A percentile compares a stretch with the other conserved stretches of the same genome.
These are phyloP conservation scores for Hedya salicella DNA, from an alignment of 2,888 invertebrate genomes.

Conservation along the genomic window DNA sequence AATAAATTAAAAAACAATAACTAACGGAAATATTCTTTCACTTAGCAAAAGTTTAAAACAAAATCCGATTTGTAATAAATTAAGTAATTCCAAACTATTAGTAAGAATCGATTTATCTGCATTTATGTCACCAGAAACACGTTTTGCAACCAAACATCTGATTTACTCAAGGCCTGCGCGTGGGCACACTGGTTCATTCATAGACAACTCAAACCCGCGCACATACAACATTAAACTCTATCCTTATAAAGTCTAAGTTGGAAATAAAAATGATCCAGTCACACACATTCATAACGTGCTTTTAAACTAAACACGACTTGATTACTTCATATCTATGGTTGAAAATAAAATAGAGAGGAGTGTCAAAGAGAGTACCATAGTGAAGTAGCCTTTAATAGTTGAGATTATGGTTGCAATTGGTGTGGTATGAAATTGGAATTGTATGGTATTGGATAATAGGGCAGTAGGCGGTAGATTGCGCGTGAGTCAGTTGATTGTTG, in stretches of 20 bases:
- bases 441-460: slow-evolving; percentile 55
- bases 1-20: too few relatives aligned
- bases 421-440: slow-evolving; percentile 2
- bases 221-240: slow-evolving; percentile 2
- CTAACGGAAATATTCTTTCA: too few relatives aligned
- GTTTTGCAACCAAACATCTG: slow-evolving; percentile 47
- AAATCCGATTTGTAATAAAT: too few relatives aligned
- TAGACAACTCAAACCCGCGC: slow-evolving; percentile 35
- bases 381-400: neutral
- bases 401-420: slow-evolving; percentile 6
- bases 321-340: neutral
- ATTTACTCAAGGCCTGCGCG: slow-evolving; percentile 60
- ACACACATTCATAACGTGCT: slow-evolving; percentile 49
- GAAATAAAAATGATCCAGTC: slow-evolving; percentile 44
- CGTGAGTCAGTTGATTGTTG: slow-evolving; percentile 55
- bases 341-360: neutral
- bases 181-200: slow-evolving; percentile 64
- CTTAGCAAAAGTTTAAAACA: too few relatives aligned
- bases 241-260: neutral
- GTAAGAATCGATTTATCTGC: slow-evolving; percentile 6
- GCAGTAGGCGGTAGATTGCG: slow-evolving; percentile 60
- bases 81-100: neutral
- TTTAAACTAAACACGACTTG: neutral
- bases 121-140: slow-evolving; percentile 24
- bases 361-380: neutral